Evolutionary conservation across 2,113 vertebrate genomes (phyloP), one percentile per base, ranked within the genome.

Genomic region (Siniperca chuatsi): DNA sequence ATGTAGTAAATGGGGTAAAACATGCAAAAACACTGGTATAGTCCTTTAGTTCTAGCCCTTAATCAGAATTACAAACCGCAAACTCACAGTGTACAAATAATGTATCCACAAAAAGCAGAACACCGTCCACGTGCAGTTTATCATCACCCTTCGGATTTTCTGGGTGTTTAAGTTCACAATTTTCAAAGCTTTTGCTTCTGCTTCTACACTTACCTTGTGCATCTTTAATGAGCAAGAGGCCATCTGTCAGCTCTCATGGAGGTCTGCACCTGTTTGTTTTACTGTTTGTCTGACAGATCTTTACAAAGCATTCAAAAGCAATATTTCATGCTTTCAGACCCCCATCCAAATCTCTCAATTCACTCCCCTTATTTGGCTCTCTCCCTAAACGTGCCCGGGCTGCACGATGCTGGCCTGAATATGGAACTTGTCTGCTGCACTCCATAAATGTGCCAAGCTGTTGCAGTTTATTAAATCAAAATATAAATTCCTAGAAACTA

Each of bases 331-430:
- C 50, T 21, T 33, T 52, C 15, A 4, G 20, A 37, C 4, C 72
- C 25, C 70, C 37, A 12, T 85, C 81, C 81, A 84, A 35, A 82
- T 33, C 74, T 83, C 40, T 58, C 52, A 1, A 46, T 3, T 78
- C 42, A 10, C 57, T 33, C 66, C 74, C 44, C 33, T 23, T 25
- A 0, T 35, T 74, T 77, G 69, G 75, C 79, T 25, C 25, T 15
- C 21, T 15, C 57, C 61, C 68, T 35, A n/a, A 90, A 88, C 64
- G 29, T 89, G 91, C 83, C 82, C 58, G 1, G 40, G 74, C 83
- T 78, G 67, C 87, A 87, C 48, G 16, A 29, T 84, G 54, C 78
- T 84, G 83, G 83, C 89, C 33, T 16, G 6, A 71, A 42, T 20
- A 8, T 3, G 29, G 7, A 46, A 67, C 58, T 50, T 0, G 11